Conservation (phyloP, 2,797 vertebrate species). For the Labeo calbasu region DNA sequence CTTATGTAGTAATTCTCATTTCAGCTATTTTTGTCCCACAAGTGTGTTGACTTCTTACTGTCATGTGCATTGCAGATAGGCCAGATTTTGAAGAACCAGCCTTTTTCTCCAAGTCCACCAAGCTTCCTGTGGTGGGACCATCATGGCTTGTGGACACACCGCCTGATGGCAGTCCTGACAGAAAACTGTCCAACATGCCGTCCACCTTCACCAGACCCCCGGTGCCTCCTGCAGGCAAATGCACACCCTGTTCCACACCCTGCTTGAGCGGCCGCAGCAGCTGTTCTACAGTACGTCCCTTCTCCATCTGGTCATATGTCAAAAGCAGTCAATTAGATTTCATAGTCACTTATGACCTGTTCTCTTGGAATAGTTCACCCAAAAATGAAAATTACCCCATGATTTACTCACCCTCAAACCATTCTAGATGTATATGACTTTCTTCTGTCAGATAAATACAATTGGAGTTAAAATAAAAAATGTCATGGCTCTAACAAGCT, state of each 20-base stretch:
- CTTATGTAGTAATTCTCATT: not conserved
- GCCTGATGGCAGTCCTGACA: conserved; percentile 61
- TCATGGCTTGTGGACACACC: conserved; percentile 75
- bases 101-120: conserved; percentile 69
- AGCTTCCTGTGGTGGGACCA: conserved; percentile 71
- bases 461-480: too few species aligned
- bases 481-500: too few species aligned
- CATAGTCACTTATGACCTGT: too few species aligned
- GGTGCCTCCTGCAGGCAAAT: conserved; percentile 65
- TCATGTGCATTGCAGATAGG: conserved; percentile 69
- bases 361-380: too few species aligned
- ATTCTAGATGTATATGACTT: too few species aligned
- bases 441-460: too few species aligned
- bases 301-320: not conserved
- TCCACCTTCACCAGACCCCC: conserved; percentile 80
- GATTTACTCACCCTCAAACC: too few species aligned
- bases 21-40: not conserved
- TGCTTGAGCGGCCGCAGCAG: conserved; percentile 71
- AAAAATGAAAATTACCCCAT: too few species aligned
- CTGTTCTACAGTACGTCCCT: conserved; percentile 81
- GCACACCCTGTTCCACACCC: conserved; percentile 70
- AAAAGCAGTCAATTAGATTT: not conserved
- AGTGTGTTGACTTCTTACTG: conserved; percentile 25
- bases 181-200: conserved; percentile 66
- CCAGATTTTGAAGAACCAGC: conserved; percentile 78